Evolutionary conservation across 2,113 vertebrate genomes (phyloP), one percentile per base, ranked within the genome.

Genomic region (Mesitornis unicolor): DNA sequence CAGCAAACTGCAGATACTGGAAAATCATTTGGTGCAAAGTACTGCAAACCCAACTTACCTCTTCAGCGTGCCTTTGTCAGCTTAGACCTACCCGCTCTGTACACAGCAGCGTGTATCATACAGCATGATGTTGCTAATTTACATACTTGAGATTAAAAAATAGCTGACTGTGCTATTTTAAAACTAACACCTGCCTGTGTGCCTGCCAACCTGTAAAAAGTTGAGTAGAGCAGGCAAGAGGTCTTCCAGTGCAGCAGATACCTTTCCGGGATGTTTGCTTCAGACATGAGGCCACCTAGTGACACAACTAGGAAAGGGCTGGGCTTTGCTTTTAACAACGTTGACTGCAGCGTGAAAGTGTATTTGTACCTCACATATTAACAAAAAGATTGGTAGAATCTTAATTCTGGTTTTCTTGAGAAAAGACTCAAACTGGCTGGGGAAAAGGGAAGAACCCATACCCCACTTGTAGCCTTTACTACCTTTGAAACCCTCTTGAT

Each of bases 211-310:
- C 57, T 38, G 15, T 33, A 86, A 65, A 54, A 81, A 42, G 29
- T 7, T 15, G 13, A 12, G 16, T 6, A 59, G 42, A 59, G 21
- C 3, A 13, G 10, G 29, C 22, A 4, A 33, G 74, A 54, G 16
- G 29, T 26, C 35, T 26, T 2, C 6, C 31, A 8, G 8, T 10
- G 6, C 0, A 29, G 48, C 28, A 40, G 16, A 0, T 21, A 11
- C 31, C 31, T 69, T 70, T 25, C 63, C 40, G 51, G 25, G 40
- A 78, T 4, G 25, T 90, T 96, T 90, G 69, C 78, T 89, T 97
- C 79, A 69, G 81, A 63, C 36, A 16, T 68, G 94, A 92, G 84
- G 97, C 97, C 98, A 98, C 71, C 98, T 98, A 97, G 97, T 95
- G 97, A 86, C 78, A 50, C 1, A 17, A 80, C 11, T 13, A 75